Conservation (phyloP, 2,113 vertebrate genomes). For the Cyprinus carpio region DNA sequence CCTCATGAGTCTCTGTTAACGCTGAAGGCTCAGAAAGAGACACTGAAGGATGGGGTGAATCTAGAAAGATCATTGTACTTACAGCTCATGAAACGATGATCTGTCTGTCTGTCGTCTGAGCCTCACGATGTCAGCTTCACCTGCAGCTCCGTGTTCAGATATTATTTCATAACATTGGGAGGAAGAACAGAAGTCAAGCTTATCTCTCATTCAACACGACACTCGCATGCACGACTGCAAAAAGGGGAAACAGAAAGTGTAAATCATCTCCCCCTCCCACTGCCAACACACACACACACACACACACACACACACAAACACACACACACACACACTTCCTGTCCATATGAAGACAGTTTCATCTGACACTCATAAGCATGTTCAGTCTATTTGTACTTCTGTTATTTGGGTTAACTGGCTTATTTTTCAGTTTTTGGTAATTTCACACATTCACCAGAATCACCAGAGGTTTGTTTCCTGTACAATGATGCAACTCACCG, state of each 20-base stretch:
- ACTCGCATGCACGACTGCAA: not conserved
- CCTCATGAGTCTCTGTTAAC: no score
- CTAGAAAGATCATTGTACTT: not conserved
- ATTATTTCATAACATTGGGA: not conserved
- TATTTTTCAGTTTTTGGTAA: not conserved
- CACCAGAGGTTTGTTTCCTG: not conserved
- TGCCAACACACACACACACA: not conserved
- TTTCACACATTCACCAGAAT: not conserved
- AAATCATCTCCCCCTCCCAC: constrained; percentile 2
- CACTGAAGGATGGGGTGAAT: not conserved
- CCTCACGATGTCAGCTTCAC: not conserved
- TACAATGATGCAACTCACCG: not conserved
- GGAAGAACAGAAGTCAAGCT: not conserved
- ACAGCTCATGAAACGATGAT: constrained; percentile 20
- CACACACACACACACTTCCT: not conserved
- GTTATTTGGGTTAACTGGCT: not conserved
- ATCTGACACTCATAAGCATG: not conserved
- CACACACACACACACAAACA: not conserved
- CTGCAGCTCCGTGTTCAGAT: not conserved
- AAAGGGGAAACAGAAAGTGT: constrained; percentile 33
- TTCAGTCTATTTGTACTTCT: not conserved
- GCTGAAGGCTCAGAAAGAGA: not conserved
- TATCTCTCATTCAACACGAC: not conserved
- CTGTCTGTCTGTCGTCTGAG: not conserved
- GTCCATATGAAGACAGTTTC: not conserved